A percentile compares a stretch with the other conserved stretches of the same genome.
Evolutionary conservation across 2,888 invertebrate genomes (phyloP).

Genomic region (Timandra comae): DNA sequence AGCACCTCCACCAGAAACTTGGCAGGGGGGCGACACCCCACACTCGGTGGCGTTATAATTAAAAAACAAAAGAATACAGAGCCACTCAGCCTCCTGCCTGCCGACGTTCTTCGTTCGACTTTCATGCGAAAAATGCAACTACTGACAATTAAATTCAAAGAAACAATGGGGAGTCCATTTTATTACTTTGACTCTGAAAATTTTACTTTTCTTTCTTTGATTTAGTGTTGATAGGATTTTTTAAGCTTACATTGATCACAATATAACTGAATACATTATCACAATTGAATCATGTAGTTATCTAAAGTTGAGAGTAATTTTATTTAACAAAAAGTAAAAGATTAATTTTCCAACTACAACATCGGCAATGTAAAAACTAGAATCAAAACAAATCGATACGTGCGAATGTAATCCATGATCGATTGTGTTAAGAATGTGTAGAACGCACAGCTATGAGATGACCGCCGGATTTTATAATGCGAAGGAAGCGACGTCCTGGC

Average conservation of each 20-base stretch:
- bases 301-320: too few species aligned
- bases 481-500: constrained; percentile 59
- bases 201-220: background rate
- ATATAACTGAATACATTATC: background rate
- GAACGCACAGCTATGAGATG: too few species aligned
- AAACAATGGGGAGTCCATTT: constrained; percentile 24
- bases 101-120: constrained; percentile 52
- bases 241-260: too few species aligned
- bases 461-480: constrained; percentile 77
- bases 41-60: constrained; percentile 67
- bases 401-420: too few species aligned
- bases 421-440: too few species aligned
- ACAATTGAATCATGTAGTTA: too few species aligned
- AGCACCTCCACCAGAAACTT: constrained; percentile 68
- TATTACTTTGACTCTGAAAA: constrained; percentile 10
- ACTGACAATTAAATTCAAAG: constrained; percentile 47
- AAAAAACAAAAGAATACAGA: constrained; percentile 76
- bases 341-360: too few species aligned
- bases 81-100: constrained; percentile 68
- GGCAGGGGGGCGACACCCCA: constrained; percentile 53
- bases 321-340: too few species aligned
- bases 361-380: too few species aligned
- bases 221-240: too few species aligned
- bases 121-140: constrained; percentile 66
- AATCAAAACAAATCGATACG: too few species aligned